Evolutionary conservation across 2,888 invertebrate species (phyloP), one percentile per base, ranked within the genome.

Genomic region (Zaprionus bogoriensis): DNA sequence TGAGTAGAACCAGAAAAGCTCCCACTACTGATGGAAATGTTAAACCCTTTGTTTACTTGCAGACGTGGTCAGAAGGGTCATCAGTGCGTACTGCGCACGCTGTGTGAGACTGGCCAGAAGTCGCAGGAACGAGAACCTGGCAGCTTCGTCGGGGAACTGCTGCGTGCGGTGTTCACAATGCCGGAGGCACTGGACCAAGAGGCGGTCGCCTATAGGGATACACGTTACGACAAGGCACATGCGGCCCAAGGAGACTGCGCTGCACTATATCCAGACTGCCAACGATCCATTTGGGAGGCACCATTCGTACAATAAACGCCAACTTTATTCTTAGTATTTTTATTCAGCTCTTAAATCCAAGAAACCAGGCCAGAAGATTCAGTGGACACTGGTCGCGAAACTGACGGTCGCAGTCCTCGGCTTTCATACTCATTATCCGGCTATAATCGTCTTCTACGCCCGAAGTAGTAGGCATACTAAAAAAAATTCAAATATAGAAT

Each of bases 71-170:
- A 85, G 38, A 80, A 90, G 63, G 93, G 93, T 0, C 90, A 89
- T 62, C 89, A 91, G 23, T 92, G 92, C 77, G 90, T 92, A 1
- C 78, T 92, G 30, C 92, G 91, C 48, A 91, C 92, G 1, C 89
- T 92, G 44, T 92, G 92, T 77, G 91, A 91, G 46, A 92, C 92
- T 0, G 92, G 92, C 1, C 89, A 91, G 55, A 89, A 89, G 51
- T 78, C 82, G 0, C 27, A 74, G 4, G 90, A 91, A 27, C 57
- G 54, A 1, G 80, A 80, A 5, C 91, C 91, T 0, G 88, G 88
- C 10, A 87, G 87, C 42, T 90, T 91, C 72, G 81, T 90, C 19
- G 87, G 85, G 2, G 91, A 91, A 74, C 72, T 91, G 27, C 82
- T 91, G 77, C 86, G 91, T 12, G 79, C 89, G 0, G 74, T 91